Evolutionary conservation across 2,797 vertebrate species (phyloP).

Genomic region (Linurgus olivaceus): DNA sequence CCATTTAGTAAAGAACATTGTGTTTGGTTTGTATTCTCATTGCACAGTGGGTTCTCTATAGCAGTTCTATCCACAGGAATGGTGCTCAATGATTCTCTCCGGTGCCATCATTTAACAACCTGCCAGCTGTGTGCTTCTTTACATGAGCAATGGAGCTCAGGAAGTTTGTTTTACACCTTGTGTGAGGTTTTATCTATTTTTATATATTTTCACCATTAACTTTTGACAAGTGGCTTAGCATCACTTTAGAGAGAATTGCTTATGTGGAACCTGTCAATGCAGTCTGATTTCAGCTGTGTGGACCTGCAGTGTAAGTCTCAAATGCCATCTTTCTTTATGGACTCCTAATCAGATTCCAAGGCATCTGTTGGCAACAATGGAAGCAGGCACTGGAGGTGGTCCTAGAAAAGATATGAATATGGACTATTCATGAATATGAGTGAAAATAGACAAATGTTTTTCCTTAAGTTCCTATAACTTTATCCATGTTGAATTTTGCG

Average conservation of each 20-base stretch:
- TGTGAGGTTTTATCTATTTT: neutral
- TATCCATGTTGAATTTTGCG: neutral
- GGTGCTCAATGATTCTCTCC: neutral
- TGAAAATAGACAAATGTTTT: neutral
- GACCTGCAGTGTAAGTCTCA: neutral
- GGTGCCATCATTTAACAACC: neutral
- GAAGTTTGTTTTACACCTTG: neutral
- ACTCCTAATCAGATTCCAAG: neutral
- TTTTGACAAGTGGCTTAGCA: neutral
- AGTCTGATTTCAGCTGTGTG: neutral
- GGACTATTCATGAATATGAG: neutral
- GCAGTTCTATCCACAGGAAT: neutral
- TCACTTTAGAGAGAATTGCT: neutral
- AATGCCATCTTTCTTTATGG: neutral
- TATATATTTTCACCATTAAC: neutral
- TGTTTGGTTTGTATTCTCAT: neutral
- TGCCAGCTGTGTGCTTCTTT: neutral
- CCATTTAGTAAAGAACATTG: neutral
- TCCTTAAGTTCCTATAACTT: neutral
- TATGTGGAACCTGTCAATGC: rapidly evolving
- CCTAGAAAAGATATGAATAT: neutral
- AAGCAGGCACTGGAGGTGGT: neutral
- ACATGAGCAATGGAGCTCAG: neutral
- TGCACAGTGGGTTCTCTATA: neutral
- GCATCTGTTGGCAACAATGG: neutral